Conservation (phyloP, 2,113 vertebrate species). For the Hystrix brachyura region DNA sequence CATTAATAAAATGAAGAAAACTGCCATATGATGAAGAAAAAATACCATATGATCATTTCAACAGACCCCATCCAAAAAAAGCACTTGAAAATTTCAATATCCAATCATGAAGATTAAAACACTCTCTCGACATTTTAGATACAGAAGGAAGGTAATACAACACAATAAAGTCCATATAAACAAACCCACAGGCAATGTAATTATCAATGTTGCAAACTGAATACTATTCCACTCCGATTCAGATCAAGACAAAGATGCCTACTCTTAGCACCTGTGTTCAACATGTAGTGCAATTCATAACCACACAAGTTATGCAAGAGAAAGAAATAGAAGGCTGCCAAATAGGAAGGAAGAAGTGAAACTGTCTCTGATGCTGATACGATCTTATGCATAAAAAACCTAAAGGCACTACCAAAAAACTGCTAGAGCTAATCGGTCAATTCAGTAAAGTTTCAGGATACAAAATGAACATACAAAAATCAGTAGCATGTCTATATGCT, state of each 20-base stretch:
- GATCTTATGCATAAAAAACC: background rate
- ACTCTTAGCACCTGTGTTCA: background rate
- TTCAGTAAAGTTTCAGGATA: background rate
- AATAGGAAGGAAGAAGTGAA: background rate
- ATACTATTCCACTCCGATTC: background rate
- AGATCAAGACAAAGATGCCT: background rate
- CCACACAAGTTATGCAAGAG: background rate
- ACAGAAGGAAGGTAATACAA: background rate
- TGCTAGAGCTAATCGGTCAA: background rate
- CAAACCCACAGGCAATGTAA: background rate
- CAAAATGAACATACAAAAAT: background rate
- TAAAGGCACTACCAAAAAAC: background rate
- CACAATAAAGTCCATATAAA: background rate
- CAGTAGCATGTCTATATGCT: background rate
- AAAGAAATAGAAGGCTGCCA: background rate
- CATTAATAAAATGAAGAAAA: background rate
- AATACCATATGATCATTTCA: background rate
- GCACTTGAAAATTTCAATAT: background rate
- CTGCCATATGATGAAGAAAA: background rate
- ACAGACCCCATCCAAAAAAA: background rate
- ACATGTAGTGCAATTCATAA: background rate
- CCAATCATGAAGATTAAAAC: background rate
- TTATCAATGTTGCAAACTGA: background rate
- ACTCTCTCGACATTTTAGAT: background rate
- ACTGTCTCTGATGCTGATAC: background rate